Percentiles rank a stretch among this genome's conserved stretches.
Conservation (phyloP, 1,140 invertebrate genomes). For the Bombyx mandarina region DNA sequence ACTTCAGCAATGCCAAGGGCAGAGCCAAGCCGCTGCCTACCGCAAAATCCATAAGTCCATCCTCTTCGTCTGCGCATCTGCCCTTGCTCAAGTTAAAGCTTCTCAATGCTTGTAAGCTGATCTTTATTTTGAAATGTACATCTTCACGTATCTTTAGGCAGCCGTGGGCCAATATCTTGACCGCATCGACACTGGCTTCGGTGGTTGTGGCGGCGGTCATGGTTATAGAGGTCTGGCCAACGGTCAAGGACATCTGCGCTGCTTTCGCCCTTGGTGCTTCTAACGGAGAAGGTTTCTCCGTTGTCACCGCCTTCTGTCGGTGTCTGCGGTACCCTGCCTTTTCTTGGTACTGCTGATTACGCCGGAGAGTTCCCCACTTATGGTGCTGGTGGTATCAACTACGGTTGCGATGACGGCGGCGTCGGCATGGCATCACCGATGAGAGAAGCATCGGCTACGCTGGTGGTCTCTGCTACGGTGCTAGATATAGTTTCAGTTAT, state of each 20-base stretch:
- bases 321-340: conserved; percentile 8
- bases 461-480: too few relatives aligned
- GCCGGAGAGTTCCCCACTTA: conserved; percentile 21
- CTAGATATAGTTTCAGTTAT: background rate
- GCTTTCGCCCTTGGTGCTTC: too few relatives aligned
- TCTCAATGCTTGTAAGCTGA: background rate
- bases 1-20: too few relatives aligned
- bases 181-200: background rate
- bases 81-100: conserved; percentile 1
- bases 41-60: background rate
- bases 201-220: background rate
- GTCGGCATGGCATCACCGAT: background rate
- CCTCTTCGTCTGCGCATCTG: conserved; percentile 4
- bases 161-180: conserved; percentile 1
- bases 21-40: too few relatives aligned
- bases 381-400: conserved; percentile 5
- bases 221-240: too few relatives aligned
- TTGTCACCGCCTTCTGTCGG: conserved; percentile 16
- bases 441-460: background rate
- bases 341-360: conserved; percentile 10
- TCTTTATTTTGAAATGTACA: background rate
- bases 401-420: conserved; percentile 4
- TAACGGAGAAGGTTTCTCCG: conserved; percentile 4
- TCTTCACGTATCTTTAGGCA: background rate
- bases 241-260: too few relatives aligned